Evolutionary conservation across 2,888 invertebrate species (phyloP).

Genomic region (Volucella zonaria): DNA sequence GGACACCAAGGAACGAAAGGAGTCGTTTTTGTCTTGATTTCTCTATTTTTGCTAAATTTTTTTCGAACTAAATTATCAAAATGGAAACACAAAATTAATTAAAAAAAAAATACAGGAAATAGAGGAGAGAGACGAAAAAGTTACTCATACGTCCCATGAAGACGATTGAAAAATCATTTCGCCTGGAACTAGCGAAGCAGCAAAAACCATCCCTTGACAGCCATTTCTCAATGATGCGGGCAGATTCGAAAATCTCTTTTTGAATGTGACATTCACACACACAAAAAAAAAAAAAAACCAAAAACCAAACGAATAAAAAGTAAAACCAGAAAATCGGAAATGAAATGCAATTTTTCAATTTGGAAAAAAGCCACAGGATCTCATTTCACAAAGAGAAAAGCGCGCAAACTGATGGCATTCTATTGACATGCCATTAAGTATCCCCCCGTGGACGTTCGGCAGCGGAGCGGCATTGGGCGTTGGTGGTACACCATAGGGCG

Average conservation of each 20-base stretch:
- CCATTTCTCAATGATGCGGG: constrained; percentile 31
- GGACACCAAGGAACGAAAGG: constrained; percentile 28
- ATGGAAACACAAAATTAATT: neutral
- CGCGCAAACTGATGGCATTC: constrained; percentile 60
- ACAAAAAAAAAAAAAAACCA: neutral
- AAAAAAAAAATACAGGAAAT: constrained; percentile 7
- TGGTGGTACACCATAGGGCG: constrained; percentile 55
- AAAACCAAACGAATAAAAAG: neutral
- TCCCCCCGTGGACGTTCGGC: neutral
- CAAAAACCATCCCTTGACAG: constrained; percentile 36
- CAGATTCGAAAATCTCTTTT: constrained; percentile 57
- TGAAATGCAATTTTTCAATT: constrained; percentile 73
- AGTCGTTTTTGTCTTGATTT: too few species aligned
- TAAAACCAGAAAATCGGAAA: constrained; percentile 51
- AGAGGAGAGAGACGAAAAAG: constrained; percentile 30
- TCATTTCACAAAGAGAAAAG: constrained; percentile 51
- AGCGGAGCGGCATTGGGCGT: neutral
- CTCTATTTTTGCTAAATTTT: neutral
- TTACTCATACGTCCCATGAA: constrained; percentile 38
- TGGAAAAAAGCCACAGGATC: constrained; percentile 59
- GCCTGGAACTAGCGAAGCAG: constrained; percentile 2
- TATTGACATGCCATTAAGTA: constrained; percentile 73
- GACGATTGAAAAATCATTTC: constrained; percentile 33
- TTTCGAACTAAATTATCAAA: constrained; percentile 23
- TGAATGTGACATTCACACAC: constrained; percentile 61